Evolutionary conservation across 1,140 invertebrate species (phyloP), one percentile per base, ranked within the genome.

Genomic region (Aphis gossypii): DNA sequence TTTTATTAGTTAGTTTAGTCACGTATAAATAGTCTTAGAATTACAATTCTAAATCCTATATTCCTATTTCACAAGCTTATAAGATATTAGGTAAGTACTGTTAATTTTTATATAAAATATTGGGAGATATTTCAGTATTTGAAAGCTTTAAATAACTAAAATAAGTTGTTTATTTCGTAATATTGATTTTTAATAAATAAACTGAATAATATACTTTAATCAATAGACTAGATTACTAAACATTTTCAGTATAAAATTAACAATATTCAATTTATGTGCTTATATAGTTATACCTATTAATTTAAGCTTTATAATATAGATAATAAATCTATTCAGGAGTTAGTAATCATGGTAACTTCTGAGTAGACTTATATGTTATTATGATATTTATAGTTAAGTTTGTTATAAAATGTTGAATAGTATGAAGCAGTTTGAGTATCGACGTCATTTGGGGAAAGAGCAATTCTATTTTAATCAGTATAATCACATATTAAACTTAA

Each of bases 1-100:
- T 84, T 84, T 41, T 84, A 87, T 87, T 48, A 35, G 44, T 30
- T 48, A 30, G 46, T 35, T 20, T n/a, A 48, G 46, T 48, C 30
- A 87, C 86, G 46, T 87, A 48, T 30, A n/a, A 35, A 87, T n/a
- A n/a, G 44, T 87, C n/a, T 87, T n/a, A 48, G 41, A 84, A 84
- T 84, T 44, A 44, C 9, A 41, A 41, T 23, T 44, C 2, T 25
- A 84, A 41, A 84, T 41, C 23, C 8, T 84, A 41, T 44, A 76
- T 20, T 76, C 14, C 5, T 76, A n/a, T 84, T 30, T 41, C 23
- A 25, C 38, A 9, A 84, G 23, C 5, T 84, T 84, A 84, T 30
- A 84, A 41, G 1, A 0, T 76, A 84, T 44, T 30, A 41, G 9
- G 6, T 76, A 30, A 9, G 8, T 35, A 76, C 11, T 60, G 60